A percentile compares a stretch with the other conserved stretches of the same genome.
These are phyloP conservation scores for Athalia cordata DNA, from an alignment of 2,888 invertebrate genomes.

Conservation along the genomic window DNA sequence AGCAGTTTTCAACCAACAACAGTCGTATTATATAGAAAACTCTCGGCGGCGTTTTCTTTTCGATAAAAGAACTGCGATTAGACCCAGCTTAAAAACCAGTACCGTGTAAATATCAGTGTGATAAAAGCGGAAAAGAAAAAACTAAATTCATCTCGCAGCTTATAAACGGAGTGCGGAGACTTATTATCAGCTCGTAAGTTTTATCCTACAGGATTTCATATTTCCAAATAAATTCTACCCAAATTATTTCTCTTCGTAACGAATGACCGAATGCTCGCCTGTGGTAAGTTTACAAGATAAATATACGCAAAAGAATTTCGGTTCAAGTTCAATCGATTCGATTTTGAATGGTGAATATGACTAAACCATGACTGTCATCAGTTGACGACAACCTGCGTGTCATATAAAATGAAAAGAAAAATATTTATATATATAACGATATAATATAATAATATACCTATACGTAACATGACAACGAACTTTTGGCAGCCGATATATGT, in stretches of 20 bases:
- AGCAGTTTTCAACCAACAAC: no score
- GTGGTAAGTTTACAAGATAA: background rate
- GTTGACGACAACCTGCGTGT: conserved; percentile 42
- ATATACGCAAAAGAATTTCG: background rate
- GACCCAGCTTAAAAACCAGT: no score
- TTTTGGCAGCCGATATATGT: background rate
- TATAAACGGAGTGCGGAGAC: no score
- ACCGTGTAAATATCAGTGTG: conserved; percentile 47
- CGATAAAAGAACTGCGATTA: no score
- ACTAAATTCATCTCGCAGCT: background rate
- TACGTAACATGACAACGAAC: conserved; percentile 49
- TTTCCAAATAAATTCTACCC: no score
- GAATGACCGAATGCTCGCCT: no score
- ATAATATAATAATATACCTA: conserved; percentile 46
- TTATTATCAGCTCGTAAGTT: no score
- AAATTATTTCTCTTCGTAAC: no score
- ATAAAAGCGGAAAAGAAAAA: conserved; percentile 16
- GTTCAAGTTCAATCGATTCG: conserved; percentile 42
- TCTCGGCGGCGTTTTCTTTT: no score
- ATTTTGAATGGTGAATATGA: conserved; percentile 48
- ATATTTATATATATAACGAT: conserved; percentile 17
- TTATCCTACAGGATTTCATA: no score
- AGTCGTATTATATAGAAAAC: no score
- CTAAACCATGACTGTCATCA: conserved; percentile 45
- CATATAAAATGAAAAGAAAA: conserved; percentile 52